These are phyloP conservation scores for Solen grandis DNA, from an alignment of 1,140 invertebrate genomes.

Conservation along the genomic window DNA sequence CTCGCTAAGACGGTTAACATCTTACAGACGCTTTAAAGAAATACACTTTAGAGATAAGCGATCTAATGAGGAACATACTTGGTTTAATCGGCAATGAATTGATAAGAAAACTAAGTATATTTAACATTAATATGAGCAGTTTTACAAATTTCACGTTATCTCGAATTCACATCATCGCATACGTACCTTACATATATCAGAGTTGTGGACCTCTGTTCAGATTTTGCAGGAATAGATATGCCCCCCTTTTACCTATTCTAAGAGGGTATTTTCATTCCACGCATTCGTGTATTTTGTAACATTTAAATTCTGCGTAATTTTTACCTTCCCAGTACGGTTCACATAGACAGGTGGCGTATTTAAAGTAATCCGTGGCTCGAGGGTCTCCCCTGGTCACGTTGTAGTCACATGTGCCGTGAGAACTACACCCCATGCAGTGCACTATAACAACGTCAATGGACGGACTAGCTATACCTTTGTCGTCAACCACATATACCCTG, in stretches of 20 bases:
- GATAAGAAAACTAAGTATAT: neutral
- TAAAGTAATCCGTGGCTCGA: slow-evolving; percentile 20
- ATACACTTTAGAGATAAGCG: no score
- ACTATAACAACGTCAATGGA: slow-evolving; percentile 41
- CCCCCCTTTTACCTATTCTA: neutral
- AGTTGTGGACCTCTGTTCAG: no score
- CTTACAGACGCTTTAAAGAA: no score
- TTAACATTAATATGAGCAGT: neutral
- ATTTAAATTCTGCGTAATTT: neutral
- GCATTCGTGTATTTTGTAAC: neutral
- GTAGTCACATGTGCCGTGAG: slow-evolving; percentile 28
- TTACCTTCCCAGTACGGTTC: slow-evolving; percentile 39
- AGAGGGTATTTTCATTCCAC: neutral
- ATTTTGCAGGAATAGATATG: no score
- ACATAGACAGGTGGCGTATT: slow-evolving; percentile 40
- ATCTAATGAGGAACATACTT: no score
- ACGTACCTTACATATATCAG: neutral
- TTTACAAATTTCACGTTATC: neutral
- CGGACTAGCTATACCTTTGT: slow-evolving; percentile 14
- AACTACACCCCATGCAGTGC: slow-evolving; percentile 27
- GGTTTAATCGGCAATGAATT: no score
- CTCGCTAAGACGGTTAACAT: no score
- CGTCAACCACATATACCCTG: slow-evolving; percentile 24
- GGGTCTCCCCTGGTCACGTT: slow-evolving; percentile 1
- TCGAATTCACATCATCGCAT: neutral